Evolutionary conservation across 2,113 vertebrate species (phyloP).

Genomic region (Neotoma lepida): DNA sequence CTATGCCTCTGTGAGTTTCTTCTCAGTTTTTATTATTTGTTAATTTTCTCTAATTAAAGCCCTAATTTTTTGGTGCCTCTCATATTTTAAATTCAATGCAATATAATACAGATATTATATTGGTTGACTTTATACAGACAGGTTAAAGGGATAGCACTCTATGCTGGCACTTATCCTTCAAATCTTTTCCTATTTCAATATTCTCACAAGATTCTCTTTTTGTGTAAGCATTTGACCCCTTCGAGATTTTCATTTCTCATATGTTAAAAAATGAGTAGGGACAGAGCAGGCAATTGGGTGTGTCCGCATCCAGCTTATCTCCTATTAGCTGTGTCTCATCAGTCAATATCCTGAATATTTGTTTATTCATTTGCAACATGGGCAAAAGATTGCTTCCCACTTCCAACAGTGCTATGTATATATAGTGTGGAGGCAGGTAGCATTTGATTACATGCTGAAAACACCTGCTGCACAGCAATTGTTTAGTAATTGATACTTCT

Average conservation of each 20-base stretch:
- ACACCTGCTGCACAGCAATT: neutral
- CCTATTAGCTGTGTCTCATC: neutral
- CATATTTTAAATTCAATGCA: slow-evolving; percentile 34
- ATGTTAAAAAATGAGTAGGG: neutral
- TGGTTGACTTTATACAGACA: neutral
- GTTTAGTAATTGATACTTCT: neutral
- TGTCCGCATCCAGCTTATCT: neutral
- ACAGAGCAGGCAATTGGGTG: neutral
- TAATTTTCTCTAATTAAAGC: neutral
- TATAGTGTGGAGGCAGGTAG: too few species aligned
- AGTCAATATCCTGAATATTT: neutral
- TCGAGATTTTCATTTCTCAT: neutral
- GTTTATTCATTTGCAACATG: neutral
- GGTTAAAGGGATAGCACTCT: slow-evolving; percentile 1
- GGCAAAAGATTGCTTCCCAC: neutral
- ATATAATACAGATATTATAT: neutral
- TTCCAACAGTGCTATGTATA: neutral
- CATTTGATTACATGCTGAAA: neutral
- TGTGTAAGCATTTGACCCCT: neutral
- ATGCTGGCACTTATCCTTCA: neutral
- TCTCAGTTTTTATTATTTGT: neutral
- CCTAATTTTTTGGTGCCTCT: neutral
- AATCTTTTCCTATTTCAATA: slow-evolving; percentile 1
- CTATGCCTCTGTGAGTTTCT: neutral
- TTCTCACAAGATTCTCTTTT: neutral